A percentile compares a stretch with the other conserved stretches of the same genome.
Evolutionary conservation across 2,797 vertebrate species (phyloP).

Genomic region (Falco berigora): DNA sequence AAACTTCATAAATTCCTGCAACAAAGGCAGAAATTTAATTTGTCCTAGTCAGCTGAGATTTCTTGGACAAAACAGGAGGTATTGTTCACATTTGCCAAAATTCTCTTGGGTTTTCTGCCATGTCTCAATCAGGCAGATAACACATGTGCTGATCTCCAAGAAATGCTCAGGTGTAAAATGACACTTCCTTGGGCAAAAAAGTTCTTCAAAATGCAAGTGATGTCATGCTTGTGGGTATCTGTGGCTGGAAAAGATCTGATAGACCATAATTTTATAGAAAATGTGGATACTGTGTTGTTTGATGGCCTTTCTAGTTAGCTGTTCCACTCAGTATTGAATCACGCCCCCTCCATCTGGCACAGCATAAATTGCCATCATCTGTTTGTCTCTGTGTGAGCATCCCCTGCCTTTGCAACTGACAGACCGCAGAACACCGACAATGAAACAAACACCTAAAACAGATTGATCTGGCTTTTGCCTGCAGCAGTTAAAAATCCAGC

Average conservation of each 20-base stretch:
- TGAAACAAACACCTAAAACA: conserved; percentile 20
- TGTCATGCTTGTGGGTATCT: neutral
- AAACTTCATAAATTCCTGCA: neutral
- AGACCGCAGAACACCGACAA: neutral
- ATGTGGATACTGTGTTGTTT: neutral
- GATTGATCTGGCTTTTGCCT: conserved; percentile 46
- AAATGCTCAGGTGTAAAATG: neutral
- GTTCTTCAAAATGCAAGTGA: conserved; percentile 14
- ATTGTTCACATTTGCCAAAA: neutral
- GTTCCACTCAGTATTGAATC: neutral
- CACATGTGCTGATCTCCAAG: neutral
- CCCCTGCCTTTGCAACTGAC: neutral
- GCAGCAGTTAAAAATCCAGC: neutral
- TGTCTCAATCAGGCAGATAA: neutral
- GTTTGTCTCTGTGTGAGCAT: neutral
- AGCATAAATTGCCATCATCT: conserved; percentile 1
- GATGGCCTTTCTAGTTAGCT: neutral
- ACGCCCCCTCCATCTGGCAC: conserved; percentile 5
- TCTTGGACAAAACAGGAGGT: neutral
- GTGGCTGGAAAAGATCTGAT: neutral
- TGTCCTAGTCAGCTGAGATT: neutral
- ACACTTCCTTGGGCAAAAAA: neutral
- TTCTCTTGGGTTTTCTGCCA: neutral
- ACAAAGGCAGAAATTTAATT: neutral
- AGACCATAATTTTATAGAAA: neutral